Evolutionary conservation across 2,797 vertebrate genomes (phyloP).

Genomic region (Chaenodraco wilsoni): DNA sequence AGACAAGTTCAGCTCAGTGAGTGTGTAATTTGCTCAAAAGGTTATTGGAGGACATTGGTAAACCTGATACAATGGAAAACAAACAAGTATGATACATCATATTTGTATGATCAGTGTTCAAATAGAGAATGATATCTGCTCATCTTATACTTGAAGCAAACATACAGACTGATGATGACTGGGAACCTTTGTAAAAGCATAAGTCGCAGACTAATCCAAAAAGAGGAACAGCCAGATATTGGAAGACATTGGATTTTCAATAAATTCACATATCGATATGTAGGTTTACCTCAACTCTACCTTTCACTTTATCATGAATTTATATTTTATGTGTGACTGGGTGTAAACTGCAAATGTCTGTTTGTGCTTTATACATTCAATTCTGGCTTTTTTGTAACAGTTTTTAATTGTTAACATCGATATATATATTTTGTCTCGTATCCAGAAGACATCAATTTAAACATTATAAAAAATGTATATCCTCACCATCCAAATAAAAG

Average conservation of each 20-base stretch:
- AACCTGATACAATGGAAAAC: neutral
- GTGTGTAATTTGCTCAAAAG: conserved; percentile 35
- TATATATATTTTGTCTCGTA: neutral
- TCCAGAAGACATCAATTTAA: neutral
- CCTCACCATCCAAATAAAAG: neutral
- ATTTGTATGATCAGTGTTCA: no score
- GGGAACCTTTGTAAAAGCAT: neutral
- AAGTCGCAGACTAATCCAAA: neutral
- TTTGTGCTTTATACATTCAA: no score
- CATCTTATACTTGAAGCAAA: neutral
- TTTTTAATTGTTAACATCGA: no score
- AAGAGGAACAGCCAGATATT: neutral
- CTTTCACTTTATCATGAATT: no score
- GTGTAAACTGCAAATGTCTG: no score
- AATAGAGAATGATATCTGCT: neutral
- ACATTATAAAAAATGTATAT: neutral
- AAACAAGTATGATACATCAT: neutral
- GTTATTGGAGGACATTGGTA: conserved; percentile 43
- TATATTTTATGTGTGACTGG: no score
- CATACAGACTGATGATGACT: neutral
- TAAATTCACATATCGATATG: neutral
- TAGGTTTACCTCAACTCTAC: neutral
- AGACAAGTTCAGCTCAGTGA: conserved; percentile 64
- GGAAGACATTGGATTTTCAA: neutral
- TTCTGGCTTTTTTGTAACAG: no score